Conservation (phyloP, 2,797 vertebrate species). For the Pygocentrus nattereri region DNA sequence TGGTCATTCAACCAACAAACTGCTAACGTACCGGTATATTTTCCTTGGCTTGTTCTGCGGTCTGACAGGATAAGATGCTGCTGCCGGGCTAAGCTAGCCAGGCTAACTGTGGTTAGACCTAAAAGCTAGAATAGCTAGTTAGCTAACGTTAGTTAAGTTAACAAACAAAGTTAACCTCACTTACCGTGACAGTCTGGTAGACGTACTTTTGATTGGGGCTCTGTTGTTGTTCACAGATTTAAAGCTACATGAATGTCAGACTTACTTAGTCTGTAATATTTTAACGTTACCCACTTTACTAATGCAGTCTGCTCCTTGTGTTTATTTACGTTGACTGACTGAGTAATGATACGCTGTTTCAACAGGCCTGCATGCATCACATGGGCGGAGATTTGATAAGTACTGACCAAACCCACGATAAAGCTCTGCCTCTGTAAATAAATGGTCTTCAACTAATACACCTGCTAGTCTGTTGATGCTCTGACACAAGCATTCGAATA, state of each 20-base stretch:
- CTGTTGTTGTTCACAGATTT: neutral
- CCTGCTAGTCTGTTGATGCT: too few species aligned
- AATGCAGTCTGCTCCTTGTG: neutral
- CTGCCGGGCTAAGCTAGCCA: too few species aligned
- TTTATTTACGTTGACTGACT: constrained; percentile 41
- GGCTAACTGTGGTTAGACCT: too few species aligned
- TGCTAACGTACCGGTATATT: neutral
- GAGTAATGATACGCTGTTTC: constrained; percentile 10
- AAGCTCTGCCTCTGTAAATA: neutral
- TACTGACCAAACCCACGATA: neutral
- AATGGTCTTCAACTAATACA: neutral
- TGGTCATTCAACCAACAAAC: neutral
- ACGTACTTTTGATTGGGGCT: neutral
- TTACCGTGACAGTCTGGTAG: constrained; percentile 5
- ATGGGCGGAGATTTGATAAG: neutral
- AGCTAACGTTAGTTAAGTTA: neutral
- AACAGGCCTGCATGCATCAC: neutral
- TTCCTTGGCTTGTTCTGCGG: neutral
- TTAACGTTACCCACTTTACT: neutral
- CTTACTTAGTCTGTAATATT: neutral
- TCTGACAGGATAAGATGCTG: neutral
- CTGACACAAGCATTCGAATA: neutral
- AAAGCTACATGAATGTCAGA: neutral
- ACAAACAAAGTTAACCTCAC: constrained; percentile 21
- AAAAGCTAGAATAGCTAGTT: too few species aligned